Evolutionary conservation across 2,797 vertebrate genomes (phyloP), one percentile per base, ranked within the genome.

Genomic region (Gymnothorax javanicus): DNA sequence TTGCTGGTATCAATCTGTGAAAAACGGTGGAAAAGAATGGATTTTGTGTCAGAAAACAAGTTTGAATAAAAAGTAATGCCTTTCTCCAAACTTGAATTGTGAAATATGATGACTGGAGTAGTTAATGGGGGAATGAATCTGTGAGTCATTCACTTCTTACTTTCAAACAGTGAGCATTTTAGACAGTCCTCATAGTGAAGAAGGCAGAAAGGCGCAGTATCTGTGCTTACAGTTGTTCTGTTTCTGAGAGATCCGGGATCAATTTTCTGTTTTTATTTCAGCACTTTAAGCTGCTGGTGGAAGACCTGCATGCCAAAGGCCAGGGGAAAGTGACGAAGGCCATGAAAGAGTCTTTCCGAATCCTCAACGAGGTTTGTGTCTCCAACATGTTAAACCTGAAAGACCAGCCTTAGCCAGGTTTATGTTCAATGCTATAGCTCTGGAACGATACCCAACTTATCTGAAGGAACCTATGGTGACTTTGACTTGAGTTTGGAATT

Each of bases 251-350:
- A 3, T 50, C 33, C 71, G 17, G 27, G 4, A 15, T 75, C 71
- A 75, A 3, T 2, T 17, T 50, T 33, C 52, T 58, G 27, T 54
- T 57, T 85, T 57, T 85, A 43, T 83, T 59, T 54, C 91, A 99
- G 98, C 98, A 99, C 91, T 99, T 99, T 92, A 99, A 99, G 92
- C 94, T 97, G 85, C 93, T 99, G 89, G 96, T 99, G n/a, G 96
- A 97, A 0, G 95, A 95, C 56, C 93, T 99, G 84, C 96, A 98
- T 69, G 97, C 98, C 71, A 99, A 98, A 94, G 98, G 98, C 71
- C 96, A 98, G 86, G 98, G 98, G 11, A 96, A 96, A 11, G 97
- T 99, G 90, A 97, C 93, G 90, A 97, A 96, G 83, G 98, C 97
- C 62, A 96, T 99, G 94, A 96, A 93, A 9, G 98, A 99, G 91